Conservation (phyloP, 2,888 invertebrate species). For the Drosophila austrosaltans region DNA sequence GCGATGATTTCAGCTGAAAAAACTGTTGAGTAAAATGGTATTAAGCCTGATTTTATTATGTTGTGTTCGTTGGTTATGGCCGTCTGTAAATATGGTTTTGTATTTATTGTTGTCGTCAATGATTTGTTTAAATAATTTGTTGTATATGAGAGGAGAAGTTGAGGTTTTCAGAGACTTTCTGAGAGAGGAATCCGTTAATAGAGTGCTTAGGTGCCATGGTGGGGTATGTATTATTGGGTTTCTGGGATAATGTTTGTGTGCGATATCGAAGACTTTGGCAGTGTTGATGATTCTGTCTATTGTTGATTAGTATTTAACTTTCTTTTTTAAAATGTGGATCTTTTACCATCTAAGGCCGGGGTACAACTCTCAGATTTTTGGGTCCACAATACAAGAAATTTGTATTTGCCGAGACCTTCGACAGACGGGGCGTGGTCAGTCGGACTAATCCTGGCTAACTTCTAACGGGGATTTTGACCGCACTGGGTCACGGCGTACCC, state of each 20-base stretch:
- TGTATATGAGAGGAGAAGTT: constrained; percentile 17
- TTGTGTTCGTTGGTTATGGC: too few relatives aligned
- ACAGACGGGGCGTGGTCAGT: too few relatives aligned
- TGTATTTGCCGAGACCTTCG: too few relatives aligned
- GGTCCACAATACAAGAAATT: too few relatives aligned
- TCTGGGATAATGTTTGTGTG: constrained; percentile 5
- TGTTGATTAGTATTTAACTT: constrained; percentile 9
- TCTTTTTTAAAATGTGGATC: not conserved
- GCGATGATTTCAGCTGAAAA: too few relatives aligned
- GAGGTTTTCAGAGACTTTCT: constrained; percentile 9
- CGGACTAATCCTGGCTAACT: too few relatives aligned
- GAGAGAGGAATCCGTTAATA: constrained; percentile 1
- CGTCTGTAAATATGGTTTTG: too few relatives aligned
- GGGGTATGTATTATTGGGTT: constrained; percentile 19
- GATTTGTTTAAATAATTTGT: constrained; percentile 16
- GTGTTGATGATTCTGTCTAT: constrained; percentile 12
- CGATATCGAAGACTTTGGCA: not conserved
- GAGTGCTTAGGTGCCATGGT: constrained; percentile 22
- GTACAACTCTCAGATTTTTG: not conserved
- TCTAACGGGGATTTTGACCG: too few relatives aligned
- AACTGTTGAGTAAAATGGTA: too few relatives aligned
- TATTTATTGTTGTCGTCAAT: constrained; percentile 15
- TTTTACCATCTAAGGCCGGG: too few relatives aligned
- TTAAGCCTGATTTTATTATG: too few relatives aligned
- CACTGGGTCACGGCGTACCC: too few relatives aligned